Evolutionary conservation across 2,888 invertebrate genomes (phyloP), one percentile per base, ranked within the genome.

Genomic region (Eristalis intricaria): DNA sequence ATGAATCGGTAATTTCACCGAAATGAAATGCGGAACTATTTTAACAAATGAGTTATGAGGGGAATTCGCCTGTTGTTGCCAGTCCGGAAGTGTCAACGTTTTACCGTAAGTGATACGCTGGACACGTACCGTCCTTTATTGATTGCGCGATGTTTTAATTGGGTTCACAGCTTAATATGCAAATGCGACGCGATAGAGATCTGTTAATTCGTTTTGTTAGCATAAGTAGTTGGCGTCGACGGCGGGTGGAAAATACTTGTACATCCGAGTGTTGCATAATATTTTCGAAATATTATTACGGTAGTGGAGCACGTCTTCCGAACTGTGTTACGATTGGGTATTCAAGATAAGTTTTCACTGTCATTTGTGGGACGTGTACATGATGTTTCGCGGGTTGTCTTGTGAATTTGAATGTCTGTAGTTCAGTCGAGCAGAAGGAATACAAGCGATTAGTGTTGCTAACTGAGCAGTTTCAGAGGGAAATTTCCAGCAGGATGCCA

Each of bases 91-190:
- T 38, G 38, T 38, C 38, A 13, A 13, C 38, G 8, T 8, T 38
- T 38, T 38, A 38, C 35, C 38, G 13, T 22, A 32, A 61, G 5
- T 26, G 70, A 50, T 60, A 38, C 29, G 32, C 76, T 19, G 19
- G n/a, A 50, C 50, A 77, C 76, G 75, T 75, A 66, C 26, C 22
- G 13, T 40, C 32, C 63, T 15, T 66, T 58, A 66, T 75, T 60
- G 61, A 32, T 77, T 68, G 68, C 50, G 29, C 23, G 66, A 22
- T 66, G 29, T 58, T 74, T 74, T 75, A 58, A 74, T 75, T 64
- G 64, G 56, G 50, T 58, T 65, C 19, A 35, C 56, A 56, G 32
- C 22, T 74, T 26, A 61, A 32, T 60, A 68, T 68, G 35, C 35
- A 38, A 74, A 60, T 50, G n/a, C 50, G 19, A 8, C 19, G 19